Evolutionary conservation across 1,140 invertebrate species (phyloP).

Genomic region (Bombus sylvicola): DNA sequence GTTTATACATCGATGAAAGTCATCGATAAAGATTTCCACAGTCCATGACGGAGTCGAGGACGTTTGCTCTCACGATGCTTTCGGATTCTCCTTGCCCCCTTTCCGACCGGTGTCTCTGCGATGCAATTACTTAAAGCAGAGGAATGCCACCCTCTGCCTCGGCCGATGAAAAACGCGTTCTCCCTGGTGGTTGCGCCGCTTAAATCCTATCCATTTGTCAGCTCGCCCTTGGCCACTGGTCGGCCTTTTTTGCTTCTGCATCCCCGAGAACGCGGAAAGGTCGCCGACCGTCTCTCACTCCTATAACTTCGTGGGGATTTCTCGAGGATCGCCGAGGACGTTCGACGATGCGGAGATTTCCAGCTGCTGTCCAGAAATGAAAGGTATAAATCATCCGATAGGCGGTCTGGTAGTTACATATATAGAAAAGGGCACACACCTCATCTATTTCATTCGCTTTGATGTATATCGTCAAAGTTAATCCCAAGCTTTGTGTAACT

Average conservation of each 20-base stretch:
- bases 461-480: neutral
- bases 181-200: constrained; percentile 66
- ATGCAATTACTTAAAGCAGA: constrained; percentile 76
- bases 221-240: constrained; percentile 53
- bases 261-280: constrained; percentile 37
- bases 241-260: constrained; percentile 48
- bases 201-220: constrained; percentile 74
- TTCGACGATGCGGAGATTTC: constrained; percentile 13
- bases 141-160: constrained; percentile 52
- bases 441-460: neutral
- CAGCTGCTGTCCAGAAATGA: neutral
- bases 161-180: constrained; percentile 73
- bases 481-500: neutral
- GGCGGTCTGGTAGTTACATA: neutral
- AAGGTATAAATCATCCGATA: constrained; percentile 34
- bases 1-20: neutral
- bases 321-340: neutral
- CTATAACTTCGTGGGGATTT: neutral
- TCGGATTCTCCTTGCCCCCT: neutral
- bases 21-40: constrained; percentile 32
- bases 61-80: too few species aligned
- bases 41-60: neutral
- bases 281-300: constrained; percentile 19
- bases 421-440: neutral
- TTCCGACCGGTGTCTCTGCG: constrained; percentile 35